A percentile compares a stretch with the other conserved stretches of the same genome.
Evolutionary conservation across 2,888 invertebrate genomes (phyloP).

Genomic region (Drosophila neonasuta): DNA sequence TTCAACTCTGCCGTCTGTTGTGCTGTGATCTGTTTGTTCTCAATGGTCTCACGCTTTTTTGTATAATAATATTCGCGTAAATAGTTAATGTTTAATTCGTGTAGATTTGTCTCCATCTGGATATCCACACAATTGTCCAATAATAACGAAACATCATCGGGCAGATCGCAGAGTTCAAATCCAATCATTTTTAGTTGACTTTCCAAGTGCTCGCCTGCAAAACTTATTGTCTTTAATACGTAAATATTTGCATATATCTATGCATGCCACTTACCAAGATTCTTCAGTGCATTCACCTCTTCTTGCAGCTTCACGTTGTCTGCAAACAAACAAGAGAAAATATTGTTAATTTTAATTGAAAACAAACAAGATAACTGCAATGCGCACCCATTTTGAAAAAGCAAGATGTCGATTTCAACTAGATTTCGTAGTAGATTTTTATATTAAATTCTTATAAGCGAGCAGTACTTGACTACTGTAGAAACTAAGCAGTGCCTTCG

Average conservation of each 20-base stretch:
- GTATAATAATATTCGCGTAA: constrained; percentile 73
- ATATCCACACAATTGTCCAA: constrained; percentile 72
- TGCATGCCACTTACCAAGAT: constrained; percentile 44
- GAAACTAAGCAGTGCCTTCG: too few relatives aligned
- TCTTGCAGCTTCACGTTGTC: constrained; percentile 66
- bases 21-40: constrained; percentile 47
- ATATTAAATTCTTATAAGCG: too few relatives aligned
- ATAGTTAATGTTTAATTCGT: constrained; percentile 64
- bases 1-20: constrained; percentile 62
- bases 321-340: constrained; percentile 19
- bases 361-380: background rate
- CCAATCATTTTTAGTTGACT: constrained; percentile 71
- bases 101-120: constrained; percentile 68
- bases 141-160: constrained; percentile 67
- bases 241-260: background rate
- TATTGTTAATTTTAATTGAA: background rate
- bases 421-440: background rate
- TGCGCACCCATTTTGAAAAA: constrained; percentile 52
- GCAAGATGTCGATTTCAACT: constrained; percentile 16
- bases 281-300: constrained; percentile 60
- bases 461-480: too few relatives aligned
- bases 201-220: constrained; percentile 75
- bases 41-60: constrained; percentile 70
- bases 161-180: constrained; percentile 75
- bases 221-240: background rate